Percentiles rank a stretch among this genome's conserved stretches.
Evolutionary conservation across 1,140 invertebrate species (phyloP).

Genomic region (Hycleus phaleratus): DNA sequence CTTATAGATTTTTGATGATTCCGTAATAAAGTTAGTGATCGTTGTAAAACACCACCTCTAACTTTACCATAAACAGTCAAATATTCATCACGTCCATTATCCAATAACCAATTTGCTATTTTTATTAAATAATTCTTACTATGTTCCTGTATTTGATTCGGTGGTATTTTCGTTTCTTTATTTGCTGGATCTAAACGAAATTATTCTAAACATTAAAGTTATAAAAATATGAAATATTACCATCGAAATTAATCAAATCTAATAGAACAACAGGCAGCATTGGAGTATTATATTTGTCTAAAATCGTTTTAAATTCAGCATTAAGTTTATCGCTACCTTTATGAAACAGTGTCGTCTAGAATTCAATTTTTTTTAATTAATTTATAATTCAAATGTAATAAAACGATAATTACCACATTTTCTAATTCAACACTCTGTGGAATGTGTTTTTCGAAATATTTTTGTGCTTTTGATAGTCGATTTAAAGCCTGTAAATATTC

Average conservation of each 20-base stretch:
- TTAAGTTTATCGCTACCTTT: slow-evolving; percentile 69
- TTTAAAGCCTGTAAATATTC: slow-evolving; percentile 75
- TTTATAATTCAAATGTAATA: background rate
- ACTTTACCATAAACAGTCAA: slow-evolving; percentile 73
- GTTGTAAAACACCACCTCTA: slow-evolving; percentile 65
- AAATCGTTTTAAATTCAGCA: slow-evolving; percentile 78
- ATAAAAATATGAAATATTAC: slow-evolving; percentile 39
- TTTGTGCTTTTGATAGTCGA: slow-evolving; percentile 75
- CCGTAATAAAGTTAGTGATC: slow-evolving; percentile 67
- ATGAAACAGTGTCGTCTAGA: slow-evolving; percentile 63
- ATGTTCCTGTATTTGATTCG: slow-evolving; percentile 43
- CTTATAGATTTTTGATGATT: slow-evolving; percentile 75
- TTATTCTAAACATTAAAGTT: background rate
- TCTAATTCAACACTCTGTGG: slow-evolving; percentile 89
- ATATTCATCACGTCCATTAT: slow-evolving; percentile 71
- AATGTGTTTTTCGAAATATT: slow-evolving; percentile 90
- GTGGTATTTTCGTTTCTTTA: slow-evolving; percentile 22
- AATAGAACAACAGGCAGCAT: slow-evolving; percentile 75
- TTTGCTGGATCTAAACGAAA: slow-evolving; percentile 1
- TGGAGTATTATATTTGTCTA: slow-evolving; percentile 79
- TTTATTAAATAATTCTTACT: slow-evolving; percentile 63
- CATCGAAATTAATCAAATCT: slow-evolving; percentile 82
- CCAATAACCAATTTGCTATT: slow-evolving; percentile 77
- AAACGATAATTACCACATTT: slow-evolving; percentile 65
- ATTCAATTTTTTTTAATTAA: slow-evolving; percentile 15